Evolutionary conservation across 1,140 invertebrate genomes (phyloP), one percentile per base, ranked within the genome.

Genomic region (Drosophila truncata): DNA sequence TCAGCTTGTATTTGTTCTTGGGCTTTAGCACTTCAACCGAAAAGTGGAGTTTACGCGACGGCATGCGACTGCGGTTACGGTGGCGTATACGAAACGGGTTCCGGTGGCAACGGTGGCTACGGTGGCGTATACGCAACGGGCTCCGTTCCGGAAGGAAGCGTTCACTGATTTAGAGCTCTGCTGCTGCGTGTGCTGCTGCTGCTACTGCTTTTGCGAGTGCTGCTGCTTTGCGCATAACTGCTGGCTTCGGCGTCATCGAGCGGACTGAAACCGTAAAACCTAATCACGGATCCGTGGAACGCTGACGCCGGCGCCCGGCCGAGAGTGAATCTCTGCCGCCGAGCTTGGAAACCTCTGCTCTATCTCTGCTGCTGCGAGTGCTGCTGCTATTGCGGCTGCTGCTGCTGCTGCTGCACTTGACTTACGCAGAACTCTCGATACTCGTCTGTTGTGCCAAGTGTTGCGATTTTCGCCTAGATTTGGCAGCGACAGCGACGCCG

Each of bases 221-320:
- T 65, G 69, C 42, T 58, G 54, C 67, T 73, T 35, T 11, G 33
- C 20, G 70, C 67, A 72, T 66, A 65, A 90, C 85, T 90, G 82
- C 80, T 76, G 75, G 80, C 78, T 78, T 91, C 91, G 87, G 87
- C 84, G 78, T 92, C 91, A 85, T 92, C 78, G 82, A 91, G 72
- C 80, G 91, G 87, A 92, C 91, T 92, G 88, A 87, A 83, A 62
- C 87, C 74, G 87, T 92, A 91, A 92, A 92, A 91, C 82, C 84
- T 92, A 92, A 92, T 92, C 91, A 92, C 84, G 87, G 85, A 86
- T 76, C 54, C 81, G 63, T 85, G 82, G 82, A 82, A 85, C 77
- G 74, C 64, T 78, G 78, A 78, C 78, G 82, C 82, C 78, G 82
- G 82, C 82, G 82, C 82, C 60, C 62, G 72, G 29, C 79, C 76